Evolutionary conservation across 2,113 vertebrate species (phyloP), one percentile per base, ranked within the genome.

Genomic region (Ptilorrhoa leucosticta): DNA sequence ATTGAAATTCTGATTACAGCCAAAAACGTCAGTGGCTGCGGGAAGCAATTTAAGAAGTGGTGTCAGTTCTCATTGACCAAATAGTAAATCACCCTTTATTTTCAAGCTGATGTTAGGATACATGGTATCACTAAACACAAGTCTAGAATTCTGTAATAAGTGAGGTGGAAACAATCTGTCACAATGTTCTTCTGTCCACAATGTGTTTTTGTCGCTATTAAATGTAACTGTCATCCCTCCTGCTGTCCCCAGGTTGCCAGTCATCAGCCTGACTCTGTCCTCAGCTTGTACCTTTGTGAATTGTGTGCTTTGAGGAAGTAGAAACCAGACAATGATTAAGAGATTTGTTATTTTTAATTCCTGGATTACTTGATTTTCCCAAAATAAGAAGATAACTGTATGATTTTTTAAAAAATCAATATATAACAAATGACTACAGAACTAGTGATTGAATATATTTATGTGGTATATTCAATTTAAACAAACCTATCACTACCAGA

Each of bases 1-100:
- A 40, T 11, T 76, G 80, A 95, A 83, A 92, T 89, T 94, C 78
- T 80, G 82, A 90, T 58, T 58, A 90, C 50, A 80, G 78, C 63
- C 90, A 88, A 94, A 95, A 93, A 2, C 7, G 22, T 24, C 76
- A 86, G 63, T 44, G 71, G 60, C 33, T 83, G 48, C 76, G 44
- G 35, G 57, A 93, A 91, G 35, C 33, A 77, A 56, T 85, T 87
- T 83, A 82, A 90, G n/a, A 85, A 87, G 54, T 58, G 33, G 22
- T 73, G 54, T 65, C 81, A 54, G 47, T 37, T 95, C 31, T 75
- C 66, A 31, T 17, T 69, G 33, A 30, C 16, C 39, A 93, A 80
- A 72, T 11, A 88, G 76, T 89, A 96, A 80, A 86, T 42, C 66
- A 82, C 10, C 35, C 30, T 30, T 17, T 57, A 50, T 47, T 72